phyloP scores from a whole-genome alignment of 1,140 invertebrate species.

The Tigriopus japonicus region DNA sequence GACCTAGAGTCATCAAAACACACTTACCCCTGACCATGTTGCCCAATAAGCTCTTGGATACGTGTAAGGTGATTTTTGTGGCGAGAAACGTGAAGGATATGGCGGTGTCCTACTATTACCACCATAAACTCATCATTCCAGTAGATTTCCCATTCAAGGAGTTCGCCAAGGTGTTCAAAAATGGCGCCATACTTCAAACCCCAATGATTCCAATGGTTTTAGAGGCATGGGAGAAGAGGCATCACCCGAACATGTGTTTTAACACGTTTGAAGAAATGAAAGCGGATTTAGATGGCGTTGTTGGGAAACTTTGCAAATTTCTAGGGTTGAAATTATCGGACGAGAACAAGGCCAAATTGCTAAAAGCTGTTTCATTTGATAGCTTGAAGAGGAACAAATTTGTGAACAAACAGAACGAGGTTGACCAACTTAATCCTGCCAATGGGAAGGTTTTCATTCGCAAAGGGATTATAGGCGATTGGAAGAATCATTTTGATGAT shows the following conservation, averaged over 20 bases:
- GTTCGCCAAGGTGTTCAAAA: neutral
- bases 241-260: conserved; percentile 55
- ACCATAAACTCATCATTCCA: neutral
- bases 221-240: conserved; percentile 45
- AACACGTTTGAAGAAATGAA: conserved; percentile 73
- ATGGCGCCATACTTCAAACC: neutral
- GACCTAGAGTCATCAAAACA: conserved; percentile 10
- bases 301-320: conserved; percentile 50
- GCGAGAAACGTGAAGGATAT: neutral
- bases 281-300: conserved; percentile 37
- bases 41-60: neutral
- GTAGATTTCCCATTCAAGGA: neutral
- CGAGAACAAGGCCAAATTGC: conserved; percentile 41
- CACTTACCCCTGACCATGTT: conserved; percentile 7
- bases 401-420: conserved; percentile 36
- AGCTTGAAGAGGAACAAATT: conserved; percentile 48
- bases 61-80: neutral
- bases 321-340: conserved; percentile 42
- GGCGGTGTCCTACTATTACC: neutral
- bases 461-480: conserved; percentile 26
- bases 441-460: conserved; percentile 24
- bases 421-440: conserved; percentile 18
- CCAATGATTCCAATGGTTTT: conserved; percentile 16
- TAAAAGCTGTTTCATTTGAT: conserved; percentile 49
- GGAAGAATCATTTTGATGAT: conserved; percentile 27